phyloP scores from a whole-genome alignment of 2,113 vertebrate genomes.

The Xiphophorus maculatus region DNA sequence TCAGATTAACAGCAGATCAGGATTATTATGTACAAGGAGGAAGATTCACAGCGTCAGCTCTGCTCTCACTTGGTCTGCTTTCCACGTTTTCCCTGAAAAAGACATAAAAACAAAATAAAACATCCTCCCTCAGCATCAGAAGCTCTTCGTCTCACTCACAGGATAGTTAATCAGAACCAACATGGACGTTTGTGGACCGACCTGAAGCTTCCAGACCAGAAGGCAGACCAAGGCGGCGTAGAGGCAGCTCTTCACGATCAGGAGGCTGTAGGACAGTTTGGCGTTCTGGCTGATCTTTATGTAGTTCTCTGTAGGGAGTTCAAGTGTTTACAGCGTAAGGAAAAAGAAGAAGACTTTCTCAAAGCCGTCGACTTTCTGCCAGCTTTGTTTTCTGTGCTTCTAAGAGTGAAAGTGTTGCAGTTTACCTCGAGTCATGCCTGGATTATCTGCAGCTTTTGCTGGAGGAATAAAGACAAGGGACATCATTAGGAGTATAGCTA shows the following conservation, averaged over 20 bases:
- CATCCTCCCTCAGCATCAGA: not conserved
- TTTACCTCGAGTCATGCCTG: slow-evolving; percentile 5
- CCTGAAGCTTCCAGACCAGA: slow-evolving; percentile 64
- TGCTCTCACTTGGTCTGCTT: slow-evolving; percentile 36
- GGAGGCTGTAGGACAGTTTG: slow-evolving; percentile 54
- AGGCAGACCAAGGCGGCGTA: slow-evolving; percentile 60
- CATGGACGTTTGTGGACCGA: slow-evolving; percentile 22
- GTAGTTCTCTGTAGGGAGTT: slow-evolving; percentile 37
- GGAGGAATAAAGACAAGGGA: not conserved
- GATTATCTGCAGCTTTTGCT: rapidly evolving
- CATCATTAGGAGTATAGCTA: not conserved
- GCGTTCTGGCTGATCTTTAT: slow-evolving; percentile 5
- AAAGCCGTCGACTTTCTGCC: not conserved
- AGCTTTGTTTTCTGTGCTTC: not conserved
- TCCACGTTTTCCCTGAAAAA: slow-evolving; percentile 28
- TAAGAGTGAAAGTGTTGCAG: not conserved
- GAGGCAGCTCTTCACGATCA: slow-evolving; percentile 65
- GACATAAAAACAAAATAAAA: not conserved
- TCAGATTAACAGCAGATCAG: not conserved
- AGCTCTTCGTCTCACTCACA: not conserved
- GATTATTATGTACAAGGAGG: not conserved
- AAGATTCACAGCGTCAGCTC: not conserved
- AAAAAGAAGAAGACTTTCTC: not conserved
- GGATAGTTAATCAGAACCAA: not conserved
- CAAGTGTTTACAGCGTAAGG: too few species aligned